A percentile compares a stretch with the other conserved stretches of the same genome.
Conservation (phyloP, 2,888 invertebrate genomes). For the Polyommatus iphigenia region DNA sequence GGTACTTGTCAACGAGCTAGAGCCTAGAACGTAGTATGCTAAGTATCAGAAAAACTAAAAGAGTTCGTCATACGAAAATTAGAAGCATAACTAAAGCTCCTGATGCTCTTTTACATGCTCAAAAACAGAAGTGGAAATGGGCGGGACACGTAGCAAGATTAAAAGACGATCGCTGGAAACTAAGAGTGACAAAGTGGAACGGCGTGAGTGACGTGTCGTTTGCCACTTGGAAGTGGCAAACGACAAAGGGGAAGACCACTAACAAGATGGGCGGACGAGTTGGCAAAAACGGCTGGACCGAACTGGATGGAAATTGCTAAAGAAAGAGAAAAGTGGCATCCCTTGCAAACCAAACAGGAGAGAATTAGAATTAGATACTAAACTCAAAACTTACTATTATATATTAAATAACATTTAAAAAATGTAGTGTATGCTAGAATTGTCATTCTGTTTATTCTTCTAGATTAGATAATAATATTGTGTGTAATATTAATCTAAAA, state of each 20-base stretch:
- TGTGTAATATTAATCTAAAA: too few relatives aligned
- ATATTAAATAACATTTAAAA: too few relatives aligned
- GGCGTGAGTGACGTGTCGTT: too few relatives aligned
- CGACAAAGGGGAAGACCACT: too few relatives aligned
- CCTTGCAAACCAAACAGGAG: not conserved
- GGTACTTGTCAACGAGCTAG: slow-evolving; percentile 22
- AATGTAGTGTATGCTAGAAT: too few relatives aligned
- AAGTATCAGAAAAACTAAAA: slow-evolving; percentile 23
- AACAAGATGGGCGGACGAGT: too few relatives aligned
- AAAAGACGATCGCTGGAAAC: slow-evolving; percentile 13
- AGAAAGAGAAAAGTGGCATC: not conserved
- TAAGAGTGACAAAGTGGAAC: not conserved
- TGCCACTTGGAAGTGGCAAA: too few relatives aligned
- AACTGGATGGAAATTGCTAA: not conserved
- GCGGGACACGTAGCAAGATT: slow-evolving; percentile 15
- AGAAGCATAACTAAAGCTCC: slow-evolving; percentile 16
- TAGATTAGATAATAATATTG: not conserved
- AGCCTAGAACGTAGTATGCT: slow-evolving; percentile 32
- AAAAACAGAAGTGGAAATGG: slow-evolving; percentile 16
- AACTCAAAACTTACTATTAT: not conserved
- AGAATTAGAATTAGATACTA: too few relatives aligned
- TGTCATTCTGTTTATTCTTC: too few relatives aligned
- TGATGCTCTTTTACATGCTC: slow-evolving; percentile 14
- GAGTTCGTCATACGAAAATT: slow-evolving; percentile 19
- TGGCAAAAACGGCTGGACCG: too few relatives aligned